Evolutionary conservation across 2,797 vertebrate genomes (phyloP), one percentile per base, ranked within the genome.

Genomic region (Acrossocheilus fasciatus): DNA sequence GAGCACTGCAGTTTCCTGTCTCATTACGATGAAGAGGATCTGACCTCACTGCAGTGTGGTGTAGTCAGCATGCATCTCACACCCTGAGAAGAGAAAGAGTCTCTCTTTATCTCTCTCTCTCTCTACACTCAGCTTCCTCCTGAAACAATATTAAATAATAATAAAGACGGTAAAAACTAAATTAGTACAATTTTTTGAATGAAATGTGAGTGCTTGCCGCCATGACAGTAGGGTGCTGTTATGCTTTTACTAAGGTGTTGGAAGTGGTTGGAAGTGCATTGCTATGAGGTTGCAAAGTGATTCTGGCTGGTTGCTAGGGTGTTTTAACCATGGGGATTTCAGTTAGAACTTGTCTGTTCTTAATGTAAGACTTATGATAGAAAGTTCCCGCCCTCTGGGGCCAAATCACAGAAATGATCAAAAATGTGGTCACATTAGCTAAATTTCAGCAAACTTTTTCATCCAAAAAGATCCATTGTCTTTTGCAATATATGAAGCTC

Each of bases 11-110:
- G 43, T 75, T 81, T 87, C 34, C 59, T 70, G 82, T 91, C 93
- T 95, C 90, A 93, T 95, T 95, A 94, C 88, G 90, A 83, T 81
- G 18, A 92, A 85, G 87, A 79, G 88, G 87, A 91, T 90, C 88
- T 59, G 91, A 91, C 91, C 89, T 90, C 76, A 70, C 92, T 92
- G 91, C 91, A 93, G 88, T 89, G 89, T 69, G 83, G 86, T 69
- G 74, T 84, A 92, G 91, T 93, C 92, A 89, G 88, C 89, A 93
- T 91, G 91, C 89, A 88, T 92, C 89, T 92, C 92, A 72, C 87
- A 66, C 77, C n/a, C 57, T 15, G 12, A 70, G 43, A 76, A 15
- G 30, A 84, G 43, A 82, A 74, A 54, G 62, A 79, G 75, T 66
- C 36, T 82, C 70, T 72, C 87, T 66, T 66, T 84, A 82, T 81